Evolutionary conservation across 1,140 invertebrate genomes (phyloP), one percentile per base, ranked within the genome.

Genomic region (Calycopis cecrops): DNA sequence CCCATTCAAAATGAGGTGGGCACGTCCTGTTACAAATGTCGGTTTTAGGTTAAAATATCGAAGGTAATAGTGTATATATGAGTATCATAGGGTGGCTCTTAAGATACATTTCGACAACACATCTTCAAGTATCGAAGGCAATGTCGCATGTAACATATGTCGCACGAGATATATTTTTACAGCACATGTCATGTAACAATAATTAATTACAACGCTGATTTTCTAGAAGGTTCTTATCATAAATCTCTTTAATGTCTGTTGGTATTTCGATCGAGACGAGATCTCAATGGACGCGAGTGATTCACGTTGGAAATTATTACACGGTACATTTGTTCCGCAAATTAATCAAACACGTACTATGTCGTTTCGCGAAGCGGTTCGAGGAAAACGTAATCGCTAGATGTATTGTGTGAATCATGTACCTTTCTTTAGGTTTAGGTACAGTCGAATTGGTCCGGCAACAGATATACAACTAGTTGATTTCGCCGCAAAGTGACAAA

Each of bases 341-440:
- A 71, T 73, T 71, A 71, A 73, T 73, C 65, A 62, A 65, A 67
- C 58, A 56, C 54, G 40, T 59, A 70, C 68, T 63, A 62, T 53
- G 63, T 56, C 48, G 58, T 65, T 72, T 67, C 50, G 51, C 40
- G 9, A 44, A 44, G 62, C 53, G 53, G 58, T 68, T 70, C 62
- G 59, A 48, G 54, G 65, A 62, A 72, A 60, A 61, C 52, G 44
- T 62, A 52, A 53, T 50, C 47, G 51, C 48, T 60, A 28, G 60
- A 58, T 56, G 57, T 57, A 60, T 58, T 12, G 55, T 18, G 54
- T 71, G 65, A 71, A 63, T 71, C 68, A 71, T 40, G 40, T 42
- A 48, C 49, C 37, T 58, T 60, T 53, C 48, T 61, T 53, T 16
- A 52, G 12, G 16, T 18, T 12, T 28, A 6, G 21, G 2, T 28